Evolutionary conservation across 2,888 invertebrate species (phyloP).

Genomic region (Hermodice carunculata): DNA sequence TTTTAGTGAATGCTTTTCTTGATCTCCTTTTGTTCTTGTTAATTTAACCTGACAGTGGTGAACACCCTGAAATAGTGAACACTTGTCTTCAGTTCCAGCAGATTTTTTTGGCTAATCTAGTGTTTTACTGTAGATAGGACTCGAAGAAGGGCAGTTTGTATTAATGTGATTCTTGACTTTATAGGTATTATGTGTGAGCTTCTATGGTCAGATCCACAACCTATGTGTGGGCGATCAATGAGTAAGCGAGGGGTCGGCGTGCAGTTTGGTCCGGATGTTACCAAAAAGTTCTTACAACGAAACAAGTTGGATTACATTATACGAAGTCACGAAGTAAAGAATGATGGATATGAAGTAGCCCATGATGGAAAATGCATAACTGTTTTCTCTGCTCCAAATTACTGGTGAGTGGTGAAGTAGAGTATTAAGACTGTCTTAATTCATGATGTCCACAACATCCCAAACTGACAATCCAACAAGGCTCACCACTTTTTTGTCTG

Average conservation of each 20-base stretch:
- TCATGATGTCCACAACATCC: too few relatives aligned
- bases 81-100: too few relatives aligned
- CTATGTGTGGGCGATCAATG: conserved; percentile 86
- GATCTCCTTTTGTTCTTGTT: too few relatives aligned
- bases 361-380: conserved; percentile 98
- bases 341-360: conserved; percentile 93
- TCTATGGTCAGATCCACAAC: conserved; percentile 98
- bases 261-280: conserved; percentile 99
- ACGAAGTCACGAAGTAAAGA: conserved; percentile 97
- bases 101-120: too few relatives aligned
- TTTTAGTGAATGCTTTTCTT: too few relatives aligned
- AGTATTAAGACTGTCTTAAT: too few relatives aligned
- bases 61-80: too few relatives aligned
- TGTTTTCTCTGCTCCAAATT: conserved; percentile 99
- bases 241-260: conserved; percentile 98
- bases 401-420: conserved; percentile 87
- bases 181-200: conserved; percentile 95
- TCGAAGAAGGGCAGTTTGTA: neutral
- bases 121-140: neutral
- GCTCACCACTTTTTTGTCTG: too few relatives aligned
- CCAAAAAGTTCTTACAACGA: conserved; percentile 80
- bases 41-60: too few relatives aligned
- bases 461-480: too few relatives aligned
- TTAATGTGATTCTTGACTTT: too few relatives aligned
- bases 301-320: conserved; percentile 95